Evolutionary conservation across 1,140 invertebrate genomes (phyloP).

Genomic region (Drosophila nannoptera): DNA sequence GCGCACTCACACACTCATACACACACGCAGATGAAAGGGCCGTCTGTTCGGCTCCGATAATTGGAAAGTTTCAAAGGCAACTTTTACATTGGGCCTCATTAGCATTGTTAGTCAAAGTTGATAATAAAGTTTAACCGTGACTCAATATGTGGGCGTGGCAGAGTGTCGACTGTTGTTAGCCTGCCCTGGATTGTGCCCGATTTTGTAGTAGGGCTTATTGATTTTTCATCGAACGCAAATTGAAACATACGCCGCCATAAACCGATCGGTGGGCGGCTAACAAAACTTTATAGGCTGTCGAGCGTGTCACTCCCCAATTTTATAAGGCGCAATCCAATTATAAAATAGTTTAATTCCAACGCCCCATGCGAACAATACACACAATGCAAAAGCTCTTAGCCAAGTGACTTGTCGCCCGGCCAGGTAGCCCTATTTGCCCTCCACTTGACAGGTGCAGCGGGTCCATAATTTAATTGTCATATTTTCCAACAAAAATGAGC

Average conservation of each 20-base stretch:
- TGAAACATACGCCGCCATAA: conserved; percentile 17
- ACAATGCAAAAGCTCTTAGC: conserved; percentile 9
- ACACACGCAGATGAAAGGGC: background rate
- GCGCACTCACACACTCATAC: conserved; percentile 9
- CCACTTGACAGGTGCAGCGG: background rate
- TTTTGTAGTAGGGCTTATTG: conserved; percentile 16
- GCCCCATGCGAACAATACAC: background rate
- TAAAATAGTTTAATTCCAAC: conserved; percentile 12
- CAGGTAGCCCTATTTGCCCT: background rate
- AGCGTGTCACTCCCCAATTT: conserved; percentile 2
- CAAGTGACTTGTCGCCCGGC: conserved; percentile 9
- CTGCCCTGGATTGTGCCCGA: background rate
- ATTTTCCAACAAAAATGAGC: too few relatives aligned
- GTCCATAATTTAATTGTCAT: too few relatives aligned
- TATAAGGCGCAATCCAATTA: conserved; percentile 39
- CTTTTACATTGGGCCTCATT: conserved; percentile 62
- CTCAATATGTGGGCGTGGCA: conserved; percentile 19
- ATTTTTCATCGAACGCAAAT: conserved; percentile 36
- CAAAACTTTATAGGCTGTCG: conserved; percentile 5
- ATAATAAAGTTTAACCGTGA: conserved; percentile 50
- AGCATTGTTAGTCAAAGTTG: conserved; percentile 67
- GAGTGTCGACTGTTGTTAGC: background rate
- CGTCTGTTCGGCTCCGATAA: conserved; percentile 10
- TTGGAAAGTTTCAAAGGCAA: conserved; percentile 48
- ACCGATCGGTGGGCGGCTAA: background rate